Conservation (phyloP, 2,888 invertebrate genomes). For the Meteorus cinctellus region DNA sequence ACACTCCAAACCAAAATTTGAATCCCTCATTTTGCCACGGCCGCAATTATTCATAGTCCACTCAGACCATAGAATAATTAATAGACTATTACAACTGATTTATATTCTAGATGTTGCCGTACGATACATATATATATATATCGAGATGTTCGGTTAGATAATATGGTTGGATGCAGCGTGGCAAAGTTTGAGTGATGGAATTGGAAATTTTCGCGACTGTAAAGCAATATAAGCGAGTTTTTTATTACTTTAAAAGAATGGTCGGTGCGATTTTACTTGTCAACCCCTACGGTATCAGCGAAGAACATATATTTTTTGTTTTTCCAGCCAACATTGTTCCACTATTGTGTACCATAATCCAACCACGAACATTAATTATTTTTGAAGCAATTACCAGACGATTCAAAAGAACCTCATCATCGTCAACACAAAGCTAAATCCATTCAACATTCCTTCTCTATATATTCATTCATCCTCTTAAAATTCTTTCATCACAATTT, state of each 20-base stretch:
- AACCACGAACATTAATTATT: conserved; percentile 51
- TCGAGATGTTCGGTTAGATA: not conserved
- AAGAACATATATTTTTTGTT: not conserved
- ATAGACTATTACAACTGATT: conserved; percentile 8
- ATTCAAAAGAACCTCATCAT: conserved; percentile 25
- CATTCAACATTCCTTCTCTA: conserved; percentile 1
- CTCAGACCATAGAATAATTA: not conserved
- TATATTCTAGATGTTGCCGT: not conserved
- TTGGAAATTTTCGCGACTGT: not conserved
- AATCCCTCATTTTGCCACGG: not conserved
- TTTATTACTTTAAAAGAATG: not conserved
- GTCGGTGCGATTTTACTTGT: not conserved
- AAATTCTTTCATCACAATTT: conserved; percentile 3
- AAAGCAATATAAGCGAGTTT: not conserved
- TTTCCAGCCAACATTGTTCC: not conserved
- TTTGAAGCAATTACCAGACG: conserved; percentile 47
- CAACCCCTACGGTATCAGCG: not conserved
- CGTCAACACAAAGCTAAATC: conserved; percentile 6
- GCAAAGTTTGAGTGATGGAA: not conserved
- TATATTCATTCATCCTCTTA: not conserved
- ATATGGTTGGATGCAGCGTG: not conserved
- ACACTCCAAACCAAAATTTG: not conserved
- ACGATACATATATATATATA: not conserved
- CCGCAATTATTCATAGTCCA: not conserved
- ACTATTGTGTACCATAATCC: conserved; percentile 40